Conservation (phyloP, 2,113 vertebrate genomes). For the Phalacrocorax brasilianus region DNA sequence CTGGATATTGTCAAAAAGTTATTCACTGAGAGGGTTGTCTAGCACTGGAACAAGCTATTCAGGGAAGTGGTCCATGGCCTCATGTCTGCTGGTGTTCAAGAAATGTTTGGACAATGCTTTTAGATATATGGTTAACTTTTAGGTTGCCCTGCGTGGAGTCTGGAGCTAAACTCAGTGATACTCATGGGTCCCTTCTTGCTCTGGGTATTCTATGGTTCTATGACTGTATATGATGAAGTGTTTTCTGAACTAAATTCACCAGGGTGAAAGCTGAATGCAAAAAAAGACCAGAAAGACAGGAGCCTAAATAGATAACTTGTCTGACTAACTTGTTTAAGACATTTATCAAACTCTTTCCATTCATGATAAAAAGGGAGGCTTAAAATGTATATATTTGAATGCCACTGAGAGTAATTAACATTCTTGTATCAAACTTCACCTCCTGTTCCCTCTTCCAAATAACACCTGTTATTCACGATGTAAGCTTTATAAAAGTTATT, state of each 20-base stretch:
- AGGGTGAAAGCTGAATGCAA: neutral
- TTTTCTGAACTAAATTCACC: neutral
- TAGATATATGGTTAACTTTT: neutral
- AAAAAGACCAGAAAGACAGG: neutral
- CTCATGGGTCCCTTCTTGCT: neutral
- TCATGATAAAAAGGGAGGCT: neutral
- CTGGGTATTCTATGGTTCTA: neutral
- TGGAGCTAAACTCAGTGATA: neutral
- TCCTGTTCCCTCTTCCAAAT: neutral
- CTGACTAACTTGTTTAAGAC: neutral
- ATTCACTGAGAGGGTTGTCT: neutral
- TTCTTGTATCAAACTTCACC: neutral
- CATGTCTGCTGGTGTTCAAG: neutral
- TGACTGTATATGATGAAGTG: neutral
- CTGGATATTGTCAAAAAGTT: neutral
- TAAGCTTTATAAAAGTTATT: neutral
- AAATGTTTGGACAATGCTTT: fast-evolving
- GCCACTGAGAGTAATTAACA: neutral
- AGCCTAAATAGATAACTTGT: neutral
- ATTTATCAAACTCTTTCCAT: neutral
- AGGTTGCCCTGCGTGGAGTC: neutral
- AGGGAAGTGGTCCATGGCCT: no score
- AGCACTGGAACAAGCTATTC: neutral
- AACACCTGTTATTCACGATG: slow-evolving; percentile 8
- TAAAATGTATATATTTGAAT: neutral